Evolutionary conservation across 2,797 vertebrate genomes (phyloP).

Genomic region (Enteromius anoplus): DNA sequence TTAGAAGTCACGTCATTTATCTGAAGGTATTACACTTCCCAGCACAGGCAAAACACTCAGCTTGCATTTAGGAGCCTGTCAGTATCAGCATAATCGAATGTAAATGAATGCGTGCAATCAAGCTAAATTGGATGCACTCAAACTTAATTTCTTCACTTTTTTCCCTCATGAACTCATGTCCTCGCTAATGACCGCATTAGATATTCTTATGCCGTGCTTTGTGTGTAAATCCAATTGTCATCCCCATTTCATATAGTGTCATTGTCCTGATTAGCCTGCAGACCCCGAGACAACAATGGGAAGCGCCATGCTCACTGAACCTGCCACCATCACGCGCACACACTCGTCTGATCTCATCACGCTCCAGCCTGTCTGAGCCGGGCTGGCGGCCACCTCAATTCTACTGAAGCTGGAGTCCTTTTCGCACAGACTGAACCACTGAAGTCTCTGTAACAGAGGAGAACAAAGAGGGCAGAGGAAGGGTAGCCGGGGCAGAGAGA

Average conservation of each 20-base stretch:
- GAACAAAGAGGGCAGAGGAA: conserved; percentile 13
- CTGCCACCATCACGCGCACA: conserved; percentile 74
- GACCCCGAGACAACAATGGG: conserved; percentile 52
- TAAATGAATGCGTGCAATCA: conserved; percentile 72
- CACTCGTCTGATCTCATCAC: conserved; percentile 78
- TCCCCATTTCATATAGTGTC: conserved; percentile 75
- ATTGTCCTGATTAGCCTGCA: conserved; percentile 78
- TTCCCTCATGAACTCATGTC: conserved; percentile 61
- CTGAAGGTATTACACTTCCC: conserved; percentile 43
- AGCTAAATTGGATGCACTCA: conserved; percentile 61
- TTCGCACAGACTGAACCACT: conserved; percentile 33
- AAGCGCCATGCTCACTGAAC: conserved; percentile 80
- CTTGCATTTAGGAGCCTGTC: conserved; percentile 54
- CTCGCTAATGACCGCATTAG: conserved; percentile 72
- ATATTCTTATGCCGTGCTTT: conserved; percentile 68
- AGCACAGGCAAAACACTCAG: conserved; percentile 45
- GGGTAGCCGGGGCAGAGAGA: background rate
- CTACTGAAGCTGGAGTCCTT: conserved; percentile 53
- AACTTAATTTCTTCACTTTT: conserved; percentile 69
- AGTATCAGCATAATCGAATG: conserved; percentile 57
- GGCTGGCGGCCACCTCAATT: conserved; percentile 59
- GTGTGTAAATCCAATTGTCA: conserved; percentile 76
- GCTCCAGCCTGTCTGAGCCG: conserved; percentile 68
- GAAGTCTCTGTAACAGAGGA: conserved; percentile 10
- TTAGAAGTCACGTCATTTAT: conserved; percentile 58